Conservation (phyloP, 2,888 invertebrate species). For the Cyclophora albipunctata region DNA sequence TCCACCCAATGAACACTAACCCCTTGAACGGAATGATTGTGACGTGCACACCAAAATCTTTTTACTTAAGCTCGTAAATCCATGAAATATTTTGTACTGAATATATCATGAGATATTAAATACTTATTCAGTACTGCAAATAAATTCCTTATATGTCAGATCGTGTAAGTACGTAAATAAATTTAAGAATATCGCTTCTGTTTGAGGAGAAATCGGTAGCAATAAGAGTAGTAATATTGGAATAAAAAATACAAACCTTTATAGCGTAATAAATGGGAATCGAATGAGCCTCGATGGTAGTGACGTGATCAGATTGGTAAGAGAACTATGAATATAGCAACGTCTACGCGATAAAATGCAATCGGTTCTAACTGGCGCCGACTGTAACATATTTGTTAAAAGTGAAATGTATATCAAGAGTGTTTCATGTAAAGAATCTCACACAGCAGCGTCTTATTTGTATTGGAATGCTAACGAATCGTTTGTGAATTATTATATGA, state of each 20-base stretch:
- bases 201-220: slow-evolving; percentile 3
- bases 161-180: slow-evolving; percentile 9
- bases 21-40: slow-evolving; percentile 62
- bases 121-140: slow-evolving; percentile 9
- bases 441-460: no score
- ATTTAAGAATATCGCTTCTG: slow-evolving; percentile 1
- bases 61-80: slow-evolving; percentile 35
- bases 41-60: slow-evolving; percentile 57
- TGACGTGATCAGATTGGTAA: slow-evolving; percentile 46
- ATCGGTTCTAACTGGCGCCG: background rate
- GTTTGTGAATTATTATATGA: no score
- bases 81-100: slow-evolving; percentile 23
- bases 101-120: slow-evolving; percentile 17
- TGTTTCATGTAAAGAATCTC: no score
- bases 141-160: slow-evolving; percentile 7
- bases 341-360: slow-evolving; percentile 24
- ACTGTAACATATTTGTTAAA: no score
- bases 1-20: slow-evolving; percentile 69
- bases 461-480: no score
- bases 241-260: slow-evolving; percentile 33
- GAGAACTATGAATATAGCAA: slow-evolving; percentile 32
- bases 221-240: slow-evolving; percentile 16
- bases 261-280: slow-evolving; percentile 46
- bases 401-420: no score
- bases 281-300: slow-evolving; percentile 43